A percentile compares a stretch with the other conserved stretches of the same genome.
Conservation (phyloP, 2,797 vertebrate species). For the Margarornis squamiger region DNA sequence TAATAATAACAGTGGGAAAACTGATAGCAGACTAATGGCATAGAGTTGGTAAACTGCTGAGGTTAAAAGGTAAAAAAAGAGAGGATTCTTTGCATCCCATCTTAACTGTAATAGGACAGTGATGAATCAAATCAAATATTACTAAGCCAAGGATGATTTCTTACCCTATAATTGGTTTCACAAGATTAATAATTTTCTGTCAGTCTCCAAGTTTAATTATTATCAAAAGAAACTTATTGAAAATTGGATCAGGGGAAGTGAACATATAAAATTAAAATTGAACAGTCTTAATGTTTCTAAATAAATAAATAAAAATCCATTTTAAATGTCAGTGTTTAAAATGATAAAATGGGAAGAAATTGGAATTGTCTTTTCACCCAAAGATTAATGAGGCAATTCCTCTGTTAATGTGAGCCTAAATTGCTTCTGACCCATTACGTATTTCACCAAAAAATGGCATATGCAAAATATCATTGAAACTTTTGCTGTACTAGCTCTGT, state of each 20-base stretch:
- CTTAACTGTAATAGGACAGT: neutral
- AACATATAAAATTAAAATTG: slow-evolving; percentile 14
- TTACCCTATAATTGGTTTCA: slow-evolving; percentile 37
- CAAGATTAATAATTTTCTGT: slow-evolving; percentile 29
- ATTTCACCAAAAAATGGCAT: neutral
- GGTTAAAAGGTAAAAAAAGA: neutral
- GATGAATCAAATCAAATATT: neutral
- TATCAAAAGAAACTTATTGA: neutral
- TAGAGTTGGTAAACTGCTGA: neutral
- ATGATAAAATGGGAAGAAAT: neutral
- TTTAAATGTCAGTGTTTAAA: slow-evolving; percentile 6
- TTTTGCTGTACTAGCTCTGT: neutral
- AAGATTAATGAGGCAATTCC: neutral
- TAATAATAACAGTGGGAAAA: neutral
- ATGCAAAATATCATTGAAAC: neutral
- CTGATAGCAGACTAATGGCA: neutral
- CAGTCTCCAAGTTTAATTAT: slow-evolving; percentile 28
- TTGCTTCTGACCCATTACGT: neutral
- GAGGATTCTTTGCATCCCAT: neutral
- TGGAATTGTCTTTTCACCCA: neutral
- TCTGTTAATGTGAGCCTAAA: neutral
- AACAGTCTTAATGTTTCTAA: neutral
- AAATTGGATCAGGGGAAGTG: neutral
- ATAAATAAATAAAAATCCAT: neutral
- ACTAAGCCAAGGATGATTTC: neutral